Percentiles rank a stretch among this genome's conserved stretches.
Evolutionary conservation across 1,140 invertebrate species (phyloP).

Genomic region (Agrypnia vestita): DNA sequence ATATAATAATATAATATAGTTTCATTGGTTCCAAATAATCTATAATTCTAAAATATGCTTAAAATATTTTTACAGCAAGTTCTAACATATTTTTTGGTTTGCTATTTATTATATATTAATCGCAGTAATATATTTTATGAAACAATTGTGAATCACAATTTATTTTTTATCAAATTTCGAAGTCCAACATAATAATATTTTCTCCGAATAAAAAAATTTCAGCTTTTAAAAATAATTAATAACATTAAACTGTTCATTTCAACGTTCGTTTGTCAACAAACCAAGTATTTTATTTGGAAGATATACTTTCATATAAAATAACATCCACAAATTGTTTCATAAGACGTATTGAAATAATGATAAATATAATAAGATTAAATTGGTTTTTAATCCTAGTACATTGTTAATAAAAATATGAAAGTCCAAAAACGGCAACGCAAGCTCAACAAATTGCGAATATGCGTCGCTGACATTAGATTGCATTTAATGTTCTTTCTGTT

Average conservation of each 20-base stretch:
- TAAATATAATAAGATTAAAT: conserved; percentile 4
- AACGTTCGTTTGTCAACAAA: too few species aligned
- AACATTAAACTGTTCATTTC: too few species aligned
- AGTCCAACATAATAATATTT: neutral
- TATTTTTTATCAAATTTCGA: conserved; percentile 15
- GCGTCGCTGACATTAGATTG: too few species aligned
- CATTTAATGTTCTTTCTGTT: too few species aligned
- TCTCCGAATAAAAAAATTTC: too few species aligned
- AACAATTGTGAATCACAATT: neutral
- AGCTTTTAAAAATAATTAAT: too few species aligned
- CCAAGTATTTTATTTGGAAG: too few species aligned
- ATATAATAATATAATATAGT: neutral
- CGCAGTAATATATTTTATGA: neutral
- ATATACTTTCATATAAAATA: too few species aligned
- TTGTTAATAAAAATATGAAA: conserved; percentile 29
- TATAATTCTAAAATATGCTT: conserved; percentile 17
- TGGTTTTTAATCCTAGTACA: neutral
- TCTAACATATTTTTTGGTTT: conserved; percentile 28
- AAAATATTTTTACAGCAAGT: conserved; percentile 30
- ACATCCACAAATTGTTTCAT: conserved; percentile 1
- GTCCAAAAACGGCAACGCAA: conserved; percentile 29
- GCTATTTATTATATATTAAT: too few species aligned
- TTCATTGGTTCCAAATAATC: conserved; percentile 20
- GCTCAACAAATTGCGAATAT: conserved; percentile 8
- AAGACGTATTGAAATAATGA: conserved; percentile 5